Evolutionary conservation across 2,113 vertebrate genomes (phyloP).

Genomic region (Paracanthobrama guichenoti): DNA sequence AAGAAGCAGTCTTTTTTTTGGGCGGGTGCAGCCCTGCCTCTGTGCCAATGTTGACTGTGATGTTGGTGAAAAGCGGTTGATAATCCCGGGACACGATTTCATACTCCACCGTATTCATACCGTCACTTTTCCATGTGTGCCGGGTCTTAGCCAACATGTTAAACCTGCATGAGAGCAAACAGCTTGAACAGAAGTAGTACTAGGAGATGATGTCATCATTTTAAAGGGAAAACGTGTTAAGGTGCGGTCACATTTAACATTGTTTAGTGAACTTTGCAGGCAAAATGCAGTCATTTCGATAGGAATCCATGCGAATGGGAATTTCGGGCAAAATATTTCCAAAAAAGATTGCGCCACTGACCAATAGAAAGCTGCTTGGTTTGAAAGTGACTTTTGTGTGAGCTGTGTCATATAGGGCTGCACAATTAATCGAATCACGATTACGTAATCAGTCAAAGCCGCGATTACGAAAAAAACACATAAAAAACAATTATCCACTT

Average conservation of each 20-base stretch:
- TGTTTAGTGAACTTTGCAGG: background rate
- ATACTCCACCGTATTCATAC: slow-evolving; percentile 76
- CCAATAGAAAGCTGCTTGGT: background rate
- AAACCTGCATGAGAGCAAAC: slow-evolving; percentile 68
- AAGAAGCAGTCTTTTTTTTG: slow-evolving; percentile 14
- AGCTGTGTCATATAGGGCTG: too few species aligned
- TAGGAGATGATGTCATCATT: background rate
- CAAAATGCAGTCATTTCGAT: background rate
- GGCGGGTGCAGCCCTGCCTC: slow-evolving; percentile 59
- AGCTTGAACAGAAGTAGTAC: background rate
- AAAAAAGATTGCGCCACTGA: background rate
- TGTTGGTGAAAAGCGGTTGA: slow-evolving; percentile 80
- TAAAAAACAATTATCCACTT: too few species aligned
- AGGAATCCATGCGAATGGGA: background rate
- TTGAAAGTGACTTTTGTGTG: background rate
- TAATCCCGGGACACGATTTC: slow-evolving; percentile 71
- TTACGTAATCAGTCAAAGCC: too few species aligned
- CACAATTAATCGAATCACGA: too few species aligned
- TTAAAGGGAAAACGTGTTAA: background rate
- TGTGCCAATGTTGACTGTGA: slow-evolving; percentile 78
- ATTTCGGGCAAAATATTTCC: too few species aligned
- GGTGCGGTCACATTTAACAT: background rate
- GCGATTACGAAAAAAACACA: too few species aligned
- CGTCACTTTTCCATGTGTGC: slow-evolving; percentile 74
- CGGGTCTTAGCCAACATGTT: slow-evolving; percentile 78